Percentiles rank a stretch among this genome's conserved stretches.
Conservation (phyloP, 2,797 vertebrate species). For the Spea hammondii region DNA sequence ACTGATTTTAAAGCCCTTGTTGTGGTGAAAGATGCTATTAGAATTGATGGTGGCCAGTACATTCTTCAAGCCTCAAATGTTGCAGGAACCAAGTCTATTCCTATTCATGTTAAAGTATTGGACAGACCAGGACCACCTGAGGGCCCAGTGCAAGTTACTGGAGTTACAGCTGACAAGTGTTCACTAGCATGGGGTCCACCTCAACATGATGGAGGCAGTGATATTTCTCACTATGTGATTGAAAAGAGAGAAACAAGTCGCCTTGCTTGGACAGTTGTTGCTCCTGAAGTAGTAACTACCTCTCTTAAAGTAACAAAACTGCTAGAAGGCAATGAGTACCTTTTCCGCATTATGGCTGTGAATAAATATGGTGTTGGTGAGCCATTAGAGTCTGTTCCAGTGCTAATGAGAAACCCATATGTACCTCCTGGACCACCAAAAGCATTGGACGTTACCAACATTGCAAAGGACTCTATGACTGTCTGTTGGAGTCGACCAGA, state of each 20-base stretch:
- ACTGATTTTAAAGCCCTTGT: conserved; percentile 86
- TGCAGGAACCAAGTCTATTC: conserved; percentile 86
- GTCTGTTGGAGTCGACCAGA: conserved; percentile 90
- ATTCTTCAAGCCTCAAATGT: conserved; percentile 86
- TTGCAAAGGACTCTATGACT: conserved; percentile 93
- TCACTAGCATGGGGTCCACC: conserved; percentile 86
- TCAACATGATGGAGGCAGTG: conserved; percentile 89
- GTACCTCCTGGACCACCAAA: conserved; percentile 88
- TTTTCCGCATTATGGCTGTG: conserved; percentile 95
- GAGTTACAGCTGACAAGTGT: conserved; percentile 90
- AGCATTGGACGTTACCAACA: conserved; percentile 84
- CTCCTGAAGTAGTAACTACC: conserved; percentile 78
- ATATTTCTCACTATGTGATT: conserved; percentile 88
- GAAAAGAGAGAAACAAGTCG: conserved; percentile 96
- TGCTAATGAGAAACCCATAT: conserved; percentile 91
- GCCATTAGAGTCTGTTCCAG: conserved; percentile 77
- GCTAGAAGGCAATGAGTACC: conserved; percentile 92
- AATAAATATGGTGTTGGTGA: conserved; percentile 90
- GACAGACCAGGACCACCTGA: conserved; percentile 87
- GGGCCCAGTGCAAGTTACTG: conserved; percentile 85
- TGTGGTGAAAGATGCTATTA: conserved; percentile 86
- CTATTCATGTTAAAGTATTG: conserved; percentile 88
- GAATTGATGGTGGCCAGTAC: conserved; percentile 88
- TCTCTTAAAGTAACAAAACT: conserved; percentile 91
- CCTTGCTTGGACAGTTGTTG: conserved; percentile 92